phyloP scores from a whole-genome alignment of 1,140 invertebrate genomes.

The Neodiprion fabricii region DNA sequence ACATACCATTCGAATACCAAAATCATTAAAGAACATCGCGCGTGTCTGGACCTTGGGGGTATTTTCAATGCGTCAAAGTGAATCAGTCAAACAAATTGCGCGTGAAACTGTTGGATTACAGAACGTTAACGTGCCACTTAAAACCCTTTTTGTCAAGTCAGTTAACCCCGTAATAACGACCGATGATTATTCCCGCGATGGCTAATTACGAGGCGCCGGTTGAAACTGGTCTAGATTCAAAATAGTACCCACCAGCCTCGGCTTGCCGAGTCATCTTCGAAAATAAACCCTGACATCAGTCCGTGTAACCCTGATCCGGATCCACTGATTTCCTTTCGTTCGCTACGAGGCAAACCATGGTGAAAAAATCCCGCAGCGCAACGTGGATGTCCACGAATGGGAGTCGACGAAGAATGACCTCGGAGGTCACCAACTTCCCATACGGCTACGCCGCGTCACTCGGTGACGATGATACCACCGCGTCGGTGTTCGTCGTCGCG shows the following conservation, averaged over 20 bases:
- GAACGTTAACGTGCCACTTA: no score
- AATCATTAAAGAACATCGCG: no score
- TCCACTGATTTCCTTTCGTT: no score
- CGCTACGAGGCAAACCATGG: neutral
- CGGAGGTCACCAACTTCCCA: slow-evolving; percentile 54
- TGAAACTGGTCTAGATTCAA: neutral
- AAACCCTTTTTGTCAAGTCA: no score
- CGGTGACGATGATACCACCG: no score
- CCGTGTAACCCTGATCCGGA: neutral
- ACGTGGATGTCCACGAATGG: neutral
- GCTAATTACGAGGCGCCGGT: neutral
- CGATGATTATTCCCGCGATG: slow-evolving; percentile 24
- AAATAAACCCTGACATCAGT: slow-evolving; percentile 30
- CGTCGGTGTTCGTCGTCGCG: neutral
- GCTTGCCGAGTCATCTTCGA: slow-evolving; percentile 26
- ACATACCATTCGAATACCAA: slow-evolving; percentile 17
- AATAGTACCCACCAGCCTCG: neutral
- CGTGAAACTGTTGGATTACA: no score
- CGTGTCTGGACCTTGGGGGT: no score
- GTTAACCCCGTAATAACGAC: no score
- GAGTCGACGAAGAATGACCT: slow-evolving; percentile 28
- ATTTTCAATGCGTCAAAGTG: no score
- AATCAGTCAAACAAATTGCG: no score
- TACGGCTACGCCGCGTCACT: slow-evolving; percentile 3
- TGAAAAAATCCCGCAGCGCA: neutral